A percentile compares a stretch with the other conserved stretches of the same genome.
Evolutionary conservation across 2,797 vertebrate genomes (phyloP).

Genomic region (Acipenser ruthenus): DNA sequence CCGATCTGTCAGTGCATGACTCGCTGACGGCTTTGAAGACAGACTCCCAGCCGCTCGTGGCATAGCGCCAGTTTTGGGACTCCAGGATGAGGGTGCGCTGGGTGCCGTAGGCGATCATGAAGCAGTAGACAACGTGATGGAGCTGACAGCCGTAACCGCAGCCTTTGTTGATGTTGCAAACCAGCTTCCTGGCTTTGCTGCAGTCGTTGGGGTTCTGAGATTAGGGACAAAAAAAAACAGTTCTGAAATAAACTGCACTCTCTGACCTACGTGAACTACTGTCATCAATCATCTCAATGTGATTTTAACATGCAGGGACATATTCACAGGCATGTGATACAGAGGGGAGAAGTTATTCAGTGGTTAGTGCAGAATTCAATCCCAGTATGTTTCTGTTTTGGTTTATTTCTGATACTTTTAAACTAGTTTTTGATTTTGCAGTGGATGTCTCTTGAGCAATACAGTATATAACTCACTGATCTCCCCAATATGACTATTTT

Average conservation of each 20-base stretch:
- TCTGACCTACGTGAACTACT: conserved; percentile 29
- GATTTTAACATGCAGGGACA: too few species aligned
- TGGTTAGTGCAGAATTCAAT: too few species aligned
- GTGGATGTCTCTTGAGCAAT: too few species aligned
- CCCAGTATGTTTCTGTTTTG: too few species aligned
- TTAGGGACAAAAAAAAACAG: conserved; percentile 18
- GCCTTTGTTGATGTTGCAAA: conserved; percentile 98
- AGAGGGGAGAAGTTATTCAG: too few species aligned
- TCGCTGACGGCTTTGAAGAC: conserved; percentile 91
- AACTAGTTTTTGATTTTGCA: too few species aligned
- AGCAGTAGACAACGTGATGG: conserved; percentile 96
- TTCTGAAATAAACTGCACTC: conserved; percentile 25
- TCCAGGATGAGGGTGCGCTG: conserved; percentile 89
- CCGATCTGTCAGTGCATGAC: conserved; percentile 82
- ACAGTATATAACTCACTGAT: too few species aligned
- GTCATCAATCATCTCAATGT: too few species aligned
- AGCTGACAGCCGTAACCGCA: conserved; percentile 97
- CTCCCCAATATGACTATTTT: too few species aligned
- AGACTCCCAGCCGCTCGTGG: conserved; percentile 90
- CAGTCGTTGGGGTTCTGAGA: conserved; percentile 89
- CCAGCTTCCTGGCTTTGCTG: conserved; percentile 90
- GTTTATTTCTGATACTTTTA: too few species aligned
- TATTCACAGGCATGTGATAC: too few species aligned
- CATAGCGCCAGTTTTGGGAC: conserved; percentile 96
- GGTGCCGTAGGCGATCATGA: conserved; percentile 97